phyloP scores from a whole-genome alignment of 2,113 vertebrate genomes.

The Chaenogobius annularis region DNA sequence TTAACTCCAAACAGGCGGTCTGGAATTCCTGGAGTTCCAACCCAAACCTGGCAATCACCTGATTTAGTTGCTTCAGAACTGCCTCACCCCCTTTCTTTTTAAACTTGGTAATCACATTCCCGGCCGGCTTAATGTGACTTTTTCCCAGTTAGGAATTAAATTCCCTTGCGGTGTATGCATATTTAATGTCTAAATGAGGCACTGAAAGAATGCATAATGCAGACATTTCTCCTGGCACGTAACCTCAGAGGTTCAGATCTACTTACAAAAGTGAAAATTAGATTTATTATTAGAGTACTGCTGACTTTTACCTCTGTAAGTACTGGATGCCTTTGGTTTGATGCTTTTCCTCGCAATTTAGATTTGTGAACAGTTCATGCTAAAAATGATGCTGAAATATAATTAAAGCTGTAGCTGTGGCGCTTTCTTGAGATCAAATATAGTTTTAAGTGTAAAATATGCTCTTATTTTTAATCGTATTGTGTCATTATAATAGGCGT shows the following conservation, averaged over 20 bases:
- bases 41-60: conserved; percentile 56
- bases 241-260: conserved; percentile 40
- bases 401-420: not conserved
- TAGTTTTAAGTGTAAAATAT: no score
- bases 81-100: conserved; percentile 32
- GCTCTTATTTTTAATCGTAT: not conserved
- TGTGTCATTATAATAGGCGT: not conserved
- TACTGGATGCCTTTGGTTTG: conserved; percentile 21
- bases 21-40: conserved; percentile 68
- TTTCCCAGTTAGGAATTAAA: conserved; percentile 38
- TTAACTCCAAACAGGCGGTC: conserved; percentile 67
- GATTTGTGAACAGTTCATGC: not conserved
- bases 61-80: conserved; percentile 42
- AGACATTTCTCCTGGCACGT: conserved; percentile 46
- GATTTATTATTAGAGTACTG: conserved; percentile 15
- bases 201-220: conserved; percentile 66
- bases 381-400: not conserved
- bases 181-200: conserved; percentile 68
- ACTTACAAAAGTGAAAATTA: conserved; percentile 29
- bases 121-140: conserved; percentile 24
- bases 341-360: conserved; percentile 30
- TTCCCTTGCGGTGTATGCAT: conserved; percentile 44
- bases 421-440: not conserved
- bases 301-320: conserved; percentile 20
- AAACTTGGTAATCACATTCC: conserved; percentile 36